These are phyloP conservation scores for Julus scanicus DNA, from an alignment of 2,888 invertebrate genomes.

Conservation along the genomic window DNA sequence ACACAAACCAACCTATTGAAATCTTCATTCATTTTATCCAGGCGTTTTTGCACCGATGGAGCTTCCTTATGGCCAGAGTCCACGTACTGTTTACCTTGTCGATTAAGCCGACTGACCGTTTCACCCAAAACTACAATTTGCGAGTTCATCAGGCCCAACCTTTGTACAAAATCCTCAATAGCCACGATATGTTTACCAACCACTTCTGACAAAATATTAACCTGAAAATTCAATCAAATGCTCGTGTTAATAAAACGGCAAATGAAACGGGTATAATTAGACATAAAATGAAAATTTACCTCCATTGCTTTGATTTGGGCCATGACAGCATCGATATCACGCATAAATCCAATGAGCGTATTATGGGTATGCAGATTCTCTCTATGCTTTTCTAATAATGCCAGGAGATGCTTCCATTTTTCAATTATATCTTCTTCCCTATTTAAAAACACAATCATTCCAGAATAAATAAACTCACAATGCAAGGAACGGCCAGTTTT, in stretches of 20 bases:
- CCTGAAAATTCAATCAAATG: conserved; percentile 65
- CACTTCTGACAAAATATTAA: conserved; percentile 82
- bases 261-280: conserved; percentile 8
- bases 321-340: conserved; percentile 91
- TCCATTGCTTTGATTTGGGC: conserved; percentile 86
- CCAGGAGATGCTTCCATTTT: conserved; percentile 88
- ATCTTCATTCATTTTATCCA: conserved; percentile 80
- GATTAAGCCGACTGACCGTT: conserved; percentile 80
- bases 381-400: conserved; percentile 85
- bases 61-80: conserved; percentile 72
- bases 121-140: conserved; percentile 91
- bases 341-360: conserved; percentile 84
- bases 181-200: conserved; percentile 93
- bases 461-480: conserved; percentile 16
- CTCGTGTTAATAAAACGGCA: background rate
- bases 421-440: conserved; percentile 82
- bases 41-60: conserved; percentile 75
- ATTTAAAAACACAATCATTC: conserved; percentile 44
- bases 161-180: conserved; percentile 93
- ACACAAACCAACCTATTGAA: conserved; percentile 74
- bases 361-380: conserved; percentile 81
- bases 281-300: conserved; percentile 66
- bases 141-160: conserved; percentile 90
- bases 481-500: background rate
- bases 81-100: conserved; percentile 71